Evolutionary conservation across 2,888 invertebrate genomes (phyloP).

Genomic region (Stenodema calcarata): DNA sequence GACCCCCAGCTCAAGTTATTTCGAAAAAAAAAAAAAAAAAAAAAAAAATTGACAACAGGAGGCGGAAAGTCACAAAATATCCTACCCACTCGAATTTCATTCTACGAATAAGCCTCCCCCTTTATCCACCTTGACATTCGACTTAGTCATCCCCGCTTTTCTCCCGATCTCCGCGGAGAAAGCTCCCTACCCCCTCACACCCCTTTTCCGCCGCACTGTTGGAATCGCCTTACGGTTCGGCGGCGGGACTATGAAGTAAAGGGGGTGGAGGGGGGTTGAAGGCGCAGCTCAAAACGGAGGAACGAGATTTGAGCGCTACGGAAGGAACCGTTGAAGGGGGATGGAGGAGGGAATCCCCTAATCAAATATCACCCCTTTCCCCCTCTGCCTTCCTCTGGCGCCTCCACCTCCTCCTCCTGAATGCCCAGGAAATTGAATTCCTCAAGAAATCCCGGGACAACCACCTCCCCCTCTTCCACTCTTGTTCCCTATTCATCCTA

Average conservation of each 20-base stretch:
- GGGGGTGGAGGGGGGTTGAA: too few species aligned
- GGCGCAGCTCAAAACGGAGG: too few species aligned
- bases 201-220: neutral
- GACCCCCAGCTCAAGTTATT: too few species aligned
- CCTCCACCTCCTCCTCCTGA: neutral
- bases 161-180: neutral
- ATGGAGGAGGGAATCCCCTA: neutral
- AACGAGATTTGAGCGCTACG: neutral
- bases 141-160: neutral
- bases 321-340: neutral
- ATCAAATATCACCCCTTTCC: conserved; percentile 30
- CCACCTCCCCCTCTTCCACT: neutral
- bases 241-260: too few species aligned
- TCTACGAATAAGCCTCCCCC: too few species aligned
- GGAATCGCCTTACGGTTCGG: neutral
- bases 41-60: too few species aligned
- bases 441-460: conserved; percentile 31
- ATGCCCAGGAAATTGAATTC: conserved; percentile 37
- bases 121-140: neutral
- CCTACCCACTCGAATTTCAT: too few species aligned
- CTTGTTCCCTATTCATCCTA: neutral
- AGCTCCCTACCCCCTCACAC: neutral
- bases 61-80: too few species aligned
- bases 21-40: too few species aligned
- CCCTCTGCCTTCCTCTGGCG: neutral